Evolutionary conservation across 2,888 invertebrate species (phyloP).

Genomic region (Suillia variegata): DNA sequence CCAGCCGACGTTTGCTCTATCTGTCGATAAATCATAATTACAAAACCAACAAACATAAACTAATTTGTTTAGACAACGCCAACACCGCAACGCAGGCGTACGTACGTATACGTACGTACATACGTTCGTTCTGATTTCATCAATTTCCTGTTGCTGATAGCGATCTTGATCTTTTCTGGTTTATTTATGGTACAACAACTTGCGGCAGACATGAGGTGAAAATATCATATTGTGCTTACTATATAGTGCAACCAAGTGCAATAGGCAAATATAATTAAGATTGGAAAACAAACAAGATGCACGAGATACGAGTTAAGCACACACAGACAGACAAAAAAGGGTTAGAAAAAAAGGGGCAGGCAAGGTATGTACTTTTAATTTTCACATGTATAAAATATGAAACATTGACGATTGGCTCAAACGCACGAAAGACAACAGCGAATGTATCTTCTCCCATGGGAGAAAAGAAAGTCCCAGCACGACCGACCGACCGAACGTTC

Average conservation of each 20-base stretch:
- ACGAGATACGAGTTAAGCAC: background rate
- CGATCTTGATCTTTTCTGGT: background rate
- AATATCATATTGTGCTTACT: too few species aligned
- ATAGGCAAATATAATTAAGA: background rate
- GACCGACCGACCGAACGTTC: too few species aligned
- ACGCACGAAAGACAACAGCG: background rate
- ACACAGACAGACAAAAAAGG: background rate
- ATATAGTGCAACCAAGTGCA: background rate
- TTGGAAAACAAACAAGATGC: background rate
- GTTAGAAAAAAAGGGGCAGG: background rate
- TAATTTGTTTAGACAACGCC: background rate
- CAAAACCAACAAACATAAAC: too few species aligned
- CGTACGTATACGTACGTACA: background rate
- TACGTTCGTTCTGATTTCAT: background rate
- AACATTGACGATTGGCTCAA: too few species aligned
- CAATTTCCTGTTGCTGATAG: background rate
- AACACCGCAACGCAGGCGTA: too few species aligned
- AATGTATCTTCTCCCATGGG: slow-evolving; percentile 4
- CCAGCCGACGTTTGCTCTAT: too few species aligned
- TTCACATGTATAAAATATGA: background rate
- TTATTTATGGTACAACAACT: background rate
- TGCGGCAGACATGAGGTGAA: too few species aligned
- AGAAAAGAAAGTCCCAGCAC: background rate
- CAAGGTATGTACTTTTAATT: background rate
- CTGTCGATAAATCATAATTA: too few species aligned